Evolutionary conservation across 1,140 invertebrate genomes (phyloP).

Genomic region (Lutraria rhynchaena): DNA sequence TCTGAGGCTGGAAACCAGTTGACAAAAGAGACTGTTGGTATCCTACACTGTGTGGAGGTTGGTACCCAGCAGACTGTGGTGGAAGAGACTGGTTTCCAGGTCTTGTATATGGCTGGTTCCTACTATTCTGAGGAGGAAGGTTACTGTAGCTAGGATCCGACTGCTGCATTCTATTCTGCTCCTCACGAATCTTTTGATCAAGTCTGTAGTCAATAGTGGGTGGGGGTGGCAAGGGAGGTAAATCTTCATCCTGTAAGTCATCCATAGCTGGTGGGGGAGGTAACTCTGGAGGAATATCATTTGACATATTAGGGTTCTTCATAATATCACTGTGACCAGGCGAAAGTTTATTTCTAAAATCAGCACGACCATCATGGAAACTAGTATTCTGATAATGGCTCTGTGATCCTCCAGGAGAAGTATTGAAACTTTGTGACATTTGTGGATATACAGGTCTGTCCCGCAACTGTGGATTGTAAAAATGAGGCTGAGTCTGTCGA

Average conservation of each 20-base stretch:
- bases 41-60: conserved; percentile 15
- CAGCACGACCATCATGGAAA: conserved; percentile 47
- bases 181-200: conserved; percentile 68
- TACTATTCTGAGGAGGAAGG: conserved; percentile 52
- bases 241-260: conserved; percentile 71
- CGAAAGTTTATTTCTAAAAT: conserved; percentile 38
- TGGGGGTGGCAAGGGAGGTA: conserved; percentile 76
- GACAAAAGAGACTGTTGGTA: conserved; percentile 19
- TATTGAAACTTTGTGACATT: conserved; percentile 43
- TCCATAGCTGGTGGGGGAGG: conserved; percentile 72
- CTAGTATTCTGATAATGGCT: conserved; percentile 55
- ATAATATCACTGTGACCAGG: conserved; percentile 32
- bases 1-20: conserved; percentile 15
- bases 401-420: conserved; percentile 9
- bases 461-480: conserved; percentile 68
- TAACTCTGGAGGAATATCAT: conserved; percentile 70
- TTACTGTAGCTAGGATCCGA: conserved; percentile 56
- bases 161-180: conserved; percentile 67
- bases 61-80: conserved; percentile 32
- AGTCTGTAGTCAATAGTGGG: conserved; percentile 68
- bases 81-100: conserved; percentile 52
- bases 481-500: conserved; percentile 73
- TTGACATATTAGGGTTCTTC: conserved; percentile 62
- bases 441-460: conserved; percentile 31
- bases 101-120: conserved; percentile 23